Conservation (phyloP, 2,113 vertebrate species). For the Amblyopsis rosae region DNA sequence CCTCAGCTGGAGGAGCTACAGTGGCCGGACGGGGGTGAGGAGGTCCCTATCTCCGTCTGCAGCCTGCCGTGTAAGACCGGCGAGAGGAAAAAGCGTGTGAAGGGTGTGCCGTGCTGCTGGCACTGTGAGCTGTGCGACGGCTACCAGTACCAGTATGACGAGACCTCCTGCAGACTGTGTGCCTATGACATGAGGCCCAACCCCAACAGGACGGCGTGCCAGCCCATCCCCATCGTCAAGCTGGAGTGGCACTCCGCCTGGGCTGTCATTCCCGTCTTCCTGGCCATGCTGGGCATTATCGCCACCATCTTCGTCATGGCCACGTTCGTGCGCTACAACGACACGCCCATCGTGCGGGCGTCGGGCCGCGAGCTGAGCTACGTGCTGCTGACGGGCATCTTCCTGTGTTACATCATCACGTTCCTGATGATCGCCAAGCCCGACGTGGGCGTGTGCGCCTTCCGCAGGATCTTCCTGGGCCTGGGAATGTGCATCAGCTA, state of each 20-base stretch:
- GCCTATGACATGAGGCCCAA: slow-evolving; percentile 71
- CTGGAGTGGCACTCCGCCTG: slow-evolving; percentile 75
- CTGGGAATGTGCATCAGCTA: slow-evolving; percentile 78
- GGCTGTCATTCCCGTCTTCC: slow-evolving; percentile 72
- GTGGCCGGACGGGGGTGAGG: slow-evolving; percentile 72
- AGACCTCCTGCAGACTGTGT: slow-evolving; percentile 71
- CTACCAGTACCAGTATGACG: slow-evolving; percentile 74
- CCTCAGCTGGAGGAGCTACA: slow-evolving; percentile 73
- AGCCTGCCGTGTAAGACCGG: slow-evolving; percentile 73
- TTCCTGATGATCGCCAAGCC: slow-evolving; percentile 76
- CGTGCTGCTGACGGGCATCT: slow-evolving; percentile 74
- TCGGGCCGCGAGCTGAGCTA: slow-evolving; percentile 74
- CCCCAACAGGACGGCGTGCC: slow-evolving; percentile 71
- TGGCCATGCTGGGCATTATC: slow-evolving; percentile 73
- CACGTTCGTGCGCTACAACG: slow-evolving; percentile 71
- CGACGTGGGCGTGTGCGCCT: slow-evolving; percentile 70
- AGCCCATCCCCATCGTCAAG: slow-evolving; percentile 72
- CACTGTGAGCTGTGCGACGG: slow-evolving; percentile 73
- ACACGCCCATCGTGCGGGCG: slow-evolving; percentile 72
- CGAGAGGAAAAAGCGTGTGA: slow-evolving; percentile 74
- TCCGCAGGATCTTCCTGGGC: slow-evolving; percentile 74
- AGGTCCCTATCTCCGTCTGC: slow-evolving; percentile 72
- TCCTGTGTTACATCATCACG: slow-evolving; percentile 75
- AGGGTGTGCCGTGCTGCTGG: slow-evolving; percentile 76
- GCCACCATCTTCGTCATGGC: slow-evolving; percentile 76